Conservation (phyloP, 2,888 invertebrate genomes). For the Drosophila rubida region DNA sequence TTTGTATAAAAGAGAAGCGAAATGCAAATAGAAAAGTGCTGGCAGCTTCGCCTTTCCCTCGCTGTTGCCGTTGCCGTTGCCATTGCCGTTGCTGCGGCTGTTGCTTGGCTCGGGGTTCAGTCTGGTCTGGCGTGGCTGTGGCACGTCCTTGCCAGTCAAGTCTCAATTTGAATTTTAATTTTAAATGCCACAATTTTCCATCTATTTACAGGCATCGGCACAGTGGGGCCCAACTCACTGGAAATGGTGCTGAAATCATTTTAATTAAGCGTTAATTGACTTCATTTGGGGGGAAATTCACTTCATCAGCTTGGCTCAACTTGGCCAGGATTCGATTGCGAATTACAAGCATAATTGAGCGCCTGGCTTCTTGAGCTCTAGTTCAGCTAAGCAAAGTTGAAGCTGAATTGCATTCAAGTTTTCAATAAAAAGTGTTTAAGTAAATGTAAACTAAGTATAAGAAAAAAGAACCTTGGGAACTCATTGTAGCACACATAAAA, state of each 20-base stretch:
- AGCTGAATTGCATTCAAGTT: neutral
- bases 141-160: constrained; percentile 79
- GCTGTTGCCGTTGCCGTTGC: neutral
- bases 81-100: constrained; percentile 23
- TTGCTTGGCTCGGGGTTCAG: constrained; percentile 12
- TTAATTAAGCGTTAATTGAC: constrained; percentile 28
- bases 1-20: constrained; percentile 69
- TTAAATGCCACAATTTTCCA: constrained; percentile 80
- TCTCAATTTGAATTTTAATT: constrained; percentile 81
- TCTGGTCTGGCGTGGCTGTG: constrained; percentile 14
- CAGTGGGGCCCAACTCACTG: neutral
- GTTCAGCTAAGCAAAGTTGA: neutral
- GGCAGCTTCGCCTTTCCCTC: constrained; percentile 15
- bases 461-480: no score
- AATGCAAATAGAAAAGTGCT: constrained; percentile 76
- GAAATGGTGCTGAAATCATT: neutral
- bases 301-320: neutral
- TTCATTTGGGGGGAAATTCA: constrained; percentile 3
- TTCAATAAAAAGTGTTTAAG: neutral
- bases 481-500: no score
- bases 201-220: constrained; percentile 55
- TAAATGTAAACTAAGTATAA: no score
- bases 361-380: no score
- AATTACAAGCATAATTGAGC: neutral
- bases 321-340: neutral